These are phyloP conservation scores for Lasaia peninsularis DNA, from an alignment of 1,140 invertebrate genomes.

Conservation along the genomic window DNA sequence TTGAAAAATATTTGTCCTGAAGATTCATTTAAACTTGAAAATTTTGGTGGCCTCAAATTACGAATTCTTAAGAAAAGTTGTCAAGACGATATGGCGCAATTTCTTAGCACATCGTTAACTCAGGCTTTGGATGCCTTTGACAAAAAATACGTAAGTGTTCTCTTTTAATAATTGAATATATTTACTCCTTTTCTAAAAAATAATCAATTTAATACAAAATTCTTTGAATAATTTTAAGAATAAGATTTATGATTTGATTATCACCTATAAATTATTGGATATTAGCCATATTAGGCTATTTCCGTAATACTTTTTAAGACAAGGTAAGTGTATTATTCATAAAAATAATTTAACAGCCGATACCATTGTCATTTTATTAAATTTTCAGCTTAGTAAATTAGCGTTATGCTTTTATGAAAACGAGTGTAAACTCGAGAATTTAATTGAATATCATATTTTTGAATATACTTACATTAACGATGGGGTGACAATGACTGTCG, in stretches of 20 bases:
- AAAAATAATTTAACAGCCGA: too few relatives aligned
- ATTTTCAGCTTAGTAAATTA: constrained; percentile 46
- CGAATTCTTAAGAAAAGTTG: constrained; percentile 54
- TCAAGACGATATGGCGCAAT: constrained; percentile 49
- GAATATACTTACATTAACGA: constrained; percentile 48
- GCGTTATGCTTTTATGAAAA: constrained; percentile 58
- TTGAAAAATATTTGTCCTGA: constrained; percentile 49
- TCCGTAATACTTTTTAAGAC: too few relatives aligned
- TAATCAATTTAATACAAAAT: constrained; percentile 8
- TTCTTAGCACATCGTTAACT: constrained; percentile 46
- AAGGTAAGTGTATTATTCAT: too few relatives aligned
- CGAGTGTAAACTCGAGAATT: constrained; percentile 43
- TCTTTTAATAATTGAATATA: constrained; percentile 13
- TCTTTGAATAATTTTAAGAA: too few relatives aligned
- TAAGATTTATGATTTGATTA: too few relatives aligned
- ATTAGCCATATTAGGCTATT: too few relatives aligned
- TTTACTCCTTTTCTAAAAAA: background rate
- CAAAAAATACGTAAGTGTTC: constrained; percentile 59
- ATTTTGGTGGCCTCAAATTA: constrained; percentile 45
- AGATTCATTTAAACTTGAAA: constrained; percentile 46
- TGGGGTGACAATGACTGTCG: constrained; percentile 43
- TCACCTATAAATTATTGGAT: too few relatives aligned
- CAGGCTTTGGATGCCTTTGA: constrained; percentile 61
- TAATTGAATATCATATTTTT: constrained; percentile 56
- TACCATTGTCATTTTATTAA: background rate